phyloP scores from a whole-genome alignment of 2,888 invertebrate genomes.

The Zele albiditarsus region DNA sequence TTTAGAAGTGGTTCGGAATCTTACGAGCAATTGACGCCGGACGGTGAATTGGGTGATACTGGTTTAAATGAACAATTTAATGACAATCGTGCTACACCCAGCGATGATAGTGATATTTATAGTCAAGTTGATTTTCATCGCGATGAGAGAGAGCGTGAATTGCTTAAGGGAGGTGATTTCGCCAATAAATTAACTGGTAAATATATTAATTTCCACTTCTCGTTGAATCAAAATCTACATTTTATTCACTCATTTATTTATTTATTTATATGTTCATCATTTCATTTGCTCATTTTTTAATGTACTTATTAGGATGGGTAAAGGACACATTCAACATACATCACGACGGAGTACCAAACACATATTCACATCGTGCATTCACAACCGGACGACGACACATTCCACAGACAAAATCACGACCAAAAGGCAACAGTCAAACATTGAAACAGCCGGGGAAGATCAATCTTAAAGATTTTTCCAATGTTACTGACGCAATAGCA shows the following conservation, averaged over 20 bases:
- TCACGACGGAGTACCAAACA: constrained; percentile 75
- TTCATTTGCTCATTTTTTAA: too few species aligned
- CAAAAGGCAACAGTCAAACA: constrained; percentile 81
- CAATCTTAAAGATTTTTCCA: constrained; percentile 90
- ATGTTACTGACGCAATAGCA: constrained; percentile 89
- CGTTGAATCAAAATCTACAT: not conserved
- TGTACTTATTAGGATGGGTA: constrained; percentile 73
- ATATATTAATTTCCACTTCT: constrained; percentile 34
- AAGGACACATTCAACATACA: constrained; percentile 74
- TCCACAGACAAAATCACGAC: constrained; percentile 77
- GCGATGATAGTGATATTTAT: constrained; percentile 82
- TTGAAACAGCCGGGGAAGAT: constrained; percentile 91
- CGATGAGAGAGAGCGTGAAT: constrained; percentile 73
- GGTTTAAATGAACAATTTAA: constrained; percentile 68
- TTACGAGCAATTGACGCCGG: constrained; percentile 77
- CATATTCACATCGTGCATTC: constrained; percentile 81
- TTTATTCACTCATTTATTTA: constrained; percentile 37
- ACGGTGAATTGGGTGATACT: constrained; percentile 70
- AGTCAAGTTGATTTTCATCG: constrained; percentile 79
- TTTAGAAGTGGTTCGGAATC: constrained; percentile 75
- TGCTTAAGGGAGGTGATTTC: constrained; percentile 65
- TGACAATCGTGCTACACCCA: constrained; percentile 73
- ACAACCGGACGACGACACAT: constrained; percentile 81
- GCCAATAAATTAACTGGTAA: constrained; percentile 68
- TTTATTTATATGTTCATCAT: constrained; percentile 40